A percentile compares a stretch with the other conserved stretches of the same genome.
These are phyloP conservation scores for Pitangus sulphuratus DNA, from an alignment of 2,797 vertebrate genomes.

Conservation along the genomic window DNA sequence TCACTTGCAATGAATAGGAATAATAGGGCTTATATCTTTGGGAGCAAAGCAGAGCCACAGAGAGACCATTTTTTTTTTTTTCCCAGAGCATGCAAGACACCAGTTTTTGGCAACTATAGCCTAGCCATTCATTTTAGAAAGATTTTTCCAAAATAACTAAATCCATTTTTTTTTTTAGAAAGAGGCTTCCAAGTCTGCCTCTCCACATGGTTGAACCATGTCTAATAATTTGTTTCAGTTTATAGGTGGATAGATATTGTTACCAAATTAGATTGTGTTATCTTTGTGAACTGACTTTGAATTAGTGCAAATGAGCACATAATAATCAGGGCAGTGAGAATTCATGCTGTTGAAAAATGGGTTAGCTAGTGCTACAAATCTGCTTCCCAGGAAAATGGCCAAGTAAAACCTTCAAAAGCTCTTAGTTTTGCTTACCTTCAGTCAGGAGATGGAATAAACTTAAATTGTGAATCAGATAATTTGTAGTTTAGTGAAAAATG, in stretches of 20 bases:
- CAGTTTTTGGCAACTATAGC: not conserved
- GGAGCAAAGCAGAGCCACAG: not conserved
- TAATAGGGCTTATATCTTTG: not conserved
- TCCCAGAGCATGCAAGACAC: not conserved
- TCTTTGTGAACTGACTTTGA: slow-evolving; percentile 43
- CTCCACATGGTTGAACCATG: not conserved
- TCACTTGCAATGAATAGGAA: not conserved
- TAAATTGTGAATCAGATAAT: not conserved
- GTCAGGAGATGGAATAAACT: not conserved
- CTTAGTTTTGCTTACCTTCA: not conserved
- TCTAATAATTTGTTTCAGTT: not conserved
- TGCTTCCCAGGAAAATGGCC: slow-evolving; percentile 55
- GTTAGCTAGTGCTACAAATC: slow-evolving; percentile 48
- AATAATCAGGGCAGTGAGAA: slow-evolving; percentile 61
- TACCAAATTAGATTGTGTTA: slow-evolving; percentile 7
- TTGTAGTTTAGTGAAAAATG: not conserved
- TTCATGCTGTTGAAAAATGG: slow-evolving; percentile 57
- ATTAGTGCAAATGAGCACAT: slow-evolving; percentile 36
- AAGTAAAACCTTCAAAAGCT: not conserved
- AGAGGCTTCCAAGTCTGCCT: not conserved
- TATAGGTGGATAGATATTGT: not conserved
- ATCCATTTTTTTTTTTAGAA: not conserved
- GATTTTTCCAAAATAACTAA: not conserved
- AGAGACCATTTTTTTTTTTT: not conserved
- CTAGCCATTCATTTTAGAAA: not conserved